Base-by-base conservation (phyloP, 2,797 vertebrate species). In the Nasua narica region DNA sequence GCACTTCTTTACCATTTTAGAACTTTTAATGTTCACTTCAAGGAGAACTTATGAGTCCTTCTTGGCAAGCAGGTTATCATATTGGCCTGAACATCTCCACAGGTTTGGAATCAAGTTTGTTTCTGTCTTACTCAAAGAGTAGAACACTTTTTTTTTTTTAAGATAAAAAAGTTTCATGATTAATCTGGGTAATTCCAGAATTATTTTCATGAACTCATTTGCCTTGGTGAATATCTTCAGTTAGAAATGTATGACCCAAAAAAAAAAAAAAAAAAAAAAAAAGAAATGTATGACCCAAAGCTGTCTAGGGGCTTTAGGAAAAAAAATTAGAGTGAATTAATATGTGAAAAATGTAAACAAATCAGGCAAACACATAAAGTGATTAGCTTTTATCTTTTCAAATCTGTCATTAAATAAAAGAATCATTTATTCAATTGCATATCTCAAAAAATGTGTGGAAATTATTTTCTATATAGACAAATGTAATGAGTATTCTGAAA, bases 331-430 rank as follows among this genome's bases (percentile, higher is more conserved):
- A 70, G 18, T 58, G 19, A 90, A 50, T 58, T 74, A 83, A 87
- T 40, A 88, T 46, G 32, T 84, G 10, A 79, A 86, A 95, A 79
- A 12, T 52, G 12, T 90, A 87, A 54, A 74, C 60, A 96, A 90
- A 90, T 72, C 62, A 74, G 88, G 62, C 50, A 78, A 90, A 50
- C 25, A 23, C 6, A 65, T 29, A 74, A 81, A 69, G 19, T 29
- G n/a, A 72, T 79, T 69, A 84, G 19, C 32, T 95, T 90, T 95
- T 13, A 54, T 58, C n/a, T 92, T 87, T 95, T 93, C 25, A 87
- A 86, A 93, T 76, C 11, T 27, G 70, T 14, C 54, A 84, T 79
- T 91, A 90, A 82, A 56, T 85, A 65, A 70, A 62, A 8, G 25
- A 83, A n/a, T 67, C 54, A 48, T 48, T 91, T 43, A 50, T 21